phyloP scores from a whole-genome alignment of 2,797 vertebrate genomes.

The Phrynocephalus forsythii region DNA sequence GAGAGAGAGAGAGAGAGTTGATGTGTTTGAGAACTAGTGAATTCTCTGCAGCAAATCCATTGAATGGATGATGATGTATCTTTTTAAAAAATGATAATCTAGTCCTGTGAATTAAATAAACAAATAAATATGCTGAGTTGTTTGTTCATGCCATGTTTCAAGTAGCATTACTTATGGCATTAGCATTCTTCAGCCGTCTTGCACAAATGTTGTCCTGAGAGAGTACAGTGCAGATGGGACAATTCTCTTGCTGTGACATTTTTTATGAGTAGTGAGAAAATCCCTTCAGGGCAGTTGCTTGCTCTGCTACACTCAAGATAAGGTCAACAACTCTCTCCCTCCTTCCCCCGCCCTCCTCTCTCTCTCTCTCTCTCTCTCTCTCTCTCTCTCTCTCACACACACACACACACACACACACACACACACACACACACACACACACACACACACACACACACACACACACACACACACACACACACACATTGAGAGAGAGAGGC shows the following conservation, averaged over 20 bases:
- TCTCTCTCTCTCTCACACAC: constrained; percentile 44
- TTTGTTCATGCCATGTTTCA: constrained; percentile 47
- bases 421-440: too few relatives aligned
- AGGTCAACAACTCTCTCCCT: constrained; percentile 57
- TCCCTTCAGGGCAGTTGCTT: constrained; percentile 71
- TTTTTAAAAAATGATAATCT: constrained; percentile 46
- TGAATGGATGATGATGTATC: background rate
- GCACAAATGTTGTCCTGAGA: constrained; percentile 60
- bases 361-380: constrained; percentile 41
- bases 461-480: too few relatives aligned
- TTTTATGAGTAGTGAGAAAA: constrained; percentile 76
- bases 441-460: too few relatives aligned
- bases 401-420: background rate
- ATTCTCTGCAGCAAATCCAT: background rate
- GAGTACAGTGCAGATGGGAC: constrained; percentile 67
- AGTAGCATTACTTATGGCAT: constrained; percentile 57
- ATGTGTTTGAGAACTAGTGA: background rate
- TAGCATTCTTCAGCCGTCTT: constrained; percentile 50
- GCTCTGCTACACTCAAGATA: constrained; percentile 69
- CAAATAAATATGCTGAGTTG: background rate
- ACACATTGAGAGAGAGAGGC: too few relatives aligned
- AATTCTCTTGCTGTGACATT: constrained; percentile 67
- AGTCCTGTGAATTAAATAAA: constrained; percentile 54
- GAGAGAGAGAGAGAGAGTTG: background rate
- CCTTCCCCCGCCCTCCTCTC: constrained; percentile 10